phyloP scores from a whole-genome alignment of 2,113 vertebrate species.

The Bagarius yarrelli region DNA sequence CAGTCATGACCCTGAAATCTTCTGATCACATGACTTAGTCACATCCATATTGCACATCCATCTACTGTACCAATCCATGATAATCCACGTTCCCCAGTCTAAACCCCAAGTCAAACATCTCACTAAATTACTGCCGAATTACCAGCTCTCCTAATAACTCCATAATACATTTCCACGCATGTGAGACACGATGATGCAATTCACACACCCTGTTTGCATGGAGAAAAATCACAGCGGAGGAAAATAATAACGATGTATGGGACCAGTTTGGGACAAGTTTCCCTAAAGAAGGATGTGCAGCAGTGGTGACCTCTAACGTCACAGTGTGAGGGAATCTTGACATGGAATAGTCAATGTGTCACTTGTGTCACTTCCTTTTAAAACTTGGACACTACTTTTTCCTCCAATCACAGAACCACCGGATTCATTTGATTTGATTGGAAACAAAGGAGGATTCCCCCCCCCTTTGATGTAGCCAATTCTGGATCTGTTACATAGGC shows the following conservation, averaged over 20 bases:
- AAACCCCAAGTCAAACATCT: neutral
- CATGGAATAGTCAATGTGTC: neutral
- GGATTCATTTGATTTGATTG: too few species aligned
- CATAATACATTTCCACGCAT: neutral
- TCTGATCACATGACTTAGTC: neutral
- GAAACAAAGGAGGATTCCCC: too few species aligned
- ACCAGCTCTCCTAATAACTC: constrained; percentile 8
- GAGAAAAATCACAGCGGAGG: neutral
- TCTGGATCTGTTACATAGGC: neutral
- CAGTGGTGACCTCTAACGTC: neutral
- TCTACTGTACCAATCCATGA: too few species aligned
- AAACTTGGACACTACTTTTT: neutral
- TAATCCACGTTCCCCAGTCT: neutral
- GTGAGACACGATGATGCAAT: neutral
- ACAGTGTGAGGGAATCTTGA: constrained; percentile 9
- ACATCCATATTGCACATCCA: constrained; percentile 14
- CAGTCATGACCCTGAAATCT: constrained; percentile 48
- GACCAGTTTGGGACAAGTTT: neutral
- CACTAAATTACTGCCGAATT: neutral
- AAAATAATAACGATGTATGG: neutral
- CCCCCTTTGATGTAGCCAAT: neutral
- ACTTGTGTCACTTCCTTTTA: neutral
- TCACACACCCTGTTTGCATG: constrained; percentile 3
- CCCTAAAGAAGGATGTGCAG: neutral
- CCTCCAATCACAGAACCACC: too few species aligned